Evolutionary conservation across 2,113 vertebrate genomes (phyloP), one percentile per base, ranked within the genome.

Genomic region (Perognathus longimembris): DNA sequence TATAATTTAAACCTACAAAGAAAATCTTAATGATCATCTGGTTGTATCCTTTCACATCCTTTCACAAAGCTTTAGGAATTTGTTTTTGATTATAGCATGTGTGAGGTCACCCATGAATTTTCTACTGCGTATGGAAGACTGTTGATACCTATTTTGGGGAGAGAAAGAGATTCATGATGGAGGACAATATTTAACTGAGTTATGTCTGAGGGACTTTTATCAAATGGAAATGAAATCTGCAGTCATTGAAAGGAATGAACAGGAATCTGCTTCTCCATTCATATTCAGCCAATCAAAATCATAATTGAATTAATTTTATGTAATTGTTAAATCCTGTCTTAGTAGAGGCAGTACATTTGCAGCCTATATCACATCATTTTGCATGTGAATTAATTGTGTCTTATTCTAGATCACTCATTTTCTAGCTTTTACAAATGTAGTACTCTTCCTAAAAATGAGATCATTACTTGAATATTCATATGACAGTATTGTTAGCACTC

Each of bases 221-320:
- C 15, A 40, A 84, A 84, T 91, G 57, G 38, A 89, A 89, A 50
- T 84, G 20, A 63, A 91, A 84, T 84, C 26, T 90, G 8, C 40
- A 70, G 36, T 89, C 34, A 80, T 6, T 30, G 45, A 40, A 15
- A 91, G 1, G 6, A 71, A 70, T 89, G 69, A 84, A 61, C 20
- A 28, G 7, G 30, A 79, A 38, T 59, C n/a, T 75, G 17, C 17
- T 40, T 89, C 78, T 81, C 66, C 12, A 67, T 54, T 92, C 88
- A 78, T 42, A 42, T 5, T 82, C 40, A 63, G 21, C 83, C 28
- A 64, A n/a, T 77, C n/a, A 91, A 81, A 84, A 90, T 91, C 34
- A 64, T n/a, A 11, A 36, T 22, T 57, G 30, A 93, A 94, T 85
- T 78, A 89, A 77, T 89, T 92, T 94, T 79, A 92, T 90, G 4